A percentile compares a stretch with the other conserved stretches of the same genome.
These are phyloP conservation scores for Marronus borbonicus DNA, from an alignment of 2,888 invertebrate species.

Conservation along the genomic window DNA sequence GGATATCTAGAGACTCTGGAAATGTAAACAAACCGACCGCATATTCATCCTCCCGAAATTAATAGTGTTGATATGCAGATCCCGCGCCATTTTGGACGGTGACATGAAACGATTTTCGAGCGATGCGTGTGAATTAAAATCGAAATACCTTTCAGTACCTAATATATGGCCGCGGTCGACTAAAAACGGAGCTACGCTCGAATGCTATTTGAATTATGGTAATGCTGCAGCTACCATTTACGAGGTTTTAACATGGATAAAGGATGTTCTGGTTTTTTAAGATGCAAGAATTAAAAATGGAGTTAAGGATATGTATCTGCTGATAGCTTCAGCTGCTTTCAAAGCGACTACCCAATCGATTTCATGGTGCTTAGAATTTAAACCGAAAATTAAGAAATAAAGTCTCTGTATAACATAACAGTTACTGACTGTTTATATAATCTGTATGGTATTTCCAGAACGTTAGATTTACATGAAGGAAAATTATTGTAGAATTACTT, in stretches of 20 bases:
- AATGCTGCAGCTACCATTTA: constrained; percentile 17
- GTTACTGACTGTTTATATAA: too few relatives aligned
- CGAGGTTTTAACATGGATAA: constrained; percentile 5
- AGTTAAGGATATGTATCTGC: too few relatives aligned
- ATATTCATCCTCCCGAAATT: constrained; percentile 37
- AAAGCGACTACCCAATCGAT: too few relatives aligned
- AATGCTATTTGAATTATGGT: constrained; percentile 36
- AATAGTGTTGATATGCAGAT: constrained; percentile 38
- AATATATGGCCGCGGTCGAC: constrained; percentile 19
- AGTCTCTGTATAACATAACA: too few relatives aligned
- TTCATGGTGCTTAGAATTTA: too few relatives aligned
- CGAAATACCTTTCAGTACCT: constrained; percentile 28
- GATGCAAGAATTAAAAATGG: too few relatives aligned
- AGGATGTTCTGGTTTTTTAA: neutral
- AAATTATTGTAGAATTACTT: too few relatives aligned
- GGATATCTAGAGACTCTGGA: constrained; percentile 6
- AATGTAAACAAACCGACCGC: constrained; percentile 41
- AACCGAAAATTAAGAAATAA: too few relatives aligned
- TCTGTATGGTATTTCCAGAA: too few relatives aligned
- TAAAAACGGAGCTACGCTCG: neutral
- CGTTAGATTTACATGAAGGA: too few relatives aligned
- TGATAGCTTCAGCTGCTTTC: too few relatives aligned
- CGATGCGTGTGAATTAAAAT: constrained; percentile 24
- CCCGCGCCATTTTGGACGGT: constrained; percentile 12
- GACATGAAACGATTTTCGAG: constrained; percentile 27